A percentile compares a stretch with the other conserved stretches of the same genome.
Evolutionary conservation across 2,113 vertebrate species (phyloP).

Genomic region (Phyllopteryx taeniolatus): DNA sequence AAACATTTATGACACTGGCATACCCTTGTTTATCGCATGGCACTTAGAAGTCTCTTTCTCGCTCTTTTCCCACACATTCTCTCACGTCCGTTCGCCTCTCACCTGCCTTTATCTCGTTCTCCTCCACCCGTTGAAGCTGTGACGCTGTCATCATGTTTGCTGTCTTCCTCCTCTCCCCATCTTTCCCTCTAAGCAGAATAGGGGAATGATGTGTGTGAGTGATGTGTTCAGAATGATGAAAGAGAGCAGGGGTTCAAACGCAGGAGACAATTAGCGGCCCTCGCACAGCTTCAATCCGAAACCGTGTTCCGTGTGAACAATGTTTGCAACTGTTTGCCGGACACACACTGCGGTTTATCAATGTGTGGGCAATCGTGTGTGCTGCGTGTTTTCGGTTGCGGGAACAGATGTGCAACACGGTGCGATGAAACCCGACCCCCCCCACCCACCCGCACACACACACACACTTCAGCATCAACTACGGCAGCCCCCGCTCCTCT

Average conservation of each 20-base stretch:
- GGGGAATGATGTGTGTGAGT: constrained; percentile 63
- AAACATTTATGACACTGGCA: constrained; percentile 66
- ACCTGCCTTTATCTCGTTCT: constrained; percentile 51
- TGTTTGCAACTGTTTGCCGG: constrained; percentile 38
- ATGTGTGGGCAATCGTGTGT: constrained; percentile 55
- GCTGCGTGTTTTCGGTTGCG: constrained; percentile 68
- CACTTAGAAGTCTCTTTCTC: constrained; percentile 24
- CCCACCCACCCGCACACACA: neutral
- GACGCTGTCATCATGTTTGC: constrained; percentile 26
- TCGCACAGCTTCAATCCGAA: constrained; percentile 37
- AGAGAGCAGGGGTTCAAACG: constrained; percentile 37
- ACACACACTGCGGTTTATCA: constrained; percentile 35
- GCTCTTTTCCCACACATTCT: constrained; percentile 19
- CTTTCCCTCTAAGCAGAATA: constrained; percentile 62
- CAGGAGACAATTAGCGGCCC: constrained; percentile 44
- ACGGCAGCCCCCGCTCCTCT: constrained; percentile 55
- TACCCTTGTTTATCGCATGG: constrained; percentile 61
- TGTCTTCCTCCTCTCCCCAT: constrained; percentile 57
- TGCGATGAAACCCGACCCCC: constrained; percentile 72
- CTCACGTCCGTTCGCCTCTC: constrained; percentile 53
- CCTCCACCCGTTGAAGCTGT: constrained; percentile 34
- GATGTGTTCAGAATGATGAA: constrained; percentile 33
- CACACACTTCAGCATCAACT: constrained; percentile 33
- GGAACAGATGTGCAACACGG: constrained; percentile 76
- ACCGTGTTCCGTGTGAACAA: constrained; percentile 27